Base-by-base conservation (phyloP, 2,888 invertebrate species). In the Ornithoptera alexandrae region DNA sequence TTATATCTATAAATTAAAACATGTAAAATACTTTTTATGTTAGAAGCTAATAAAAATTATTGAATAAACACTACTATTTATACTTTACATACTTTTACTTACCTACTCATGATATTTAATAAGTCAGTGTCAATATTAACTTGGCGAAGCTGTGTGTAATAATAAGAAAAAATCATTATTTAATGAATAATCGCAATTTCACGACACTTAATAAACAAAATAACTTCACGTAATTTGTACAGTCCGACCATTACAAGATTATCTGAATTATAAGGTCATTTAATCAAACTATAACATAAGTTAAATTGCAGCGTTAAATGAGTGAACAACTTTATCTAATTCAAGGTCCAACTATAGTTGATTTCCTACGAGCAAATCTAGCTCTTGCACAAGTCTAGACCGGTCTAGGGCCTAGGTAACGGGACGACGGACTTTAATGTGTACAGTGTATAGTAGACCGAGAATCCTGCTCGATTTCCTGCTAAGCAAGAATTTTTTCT, bases 341-440 rank as follows among this genome's bases (percentile, higher is more conserved):
- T 76, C 81, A 82, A 81, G 82, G 81, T 77, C 77, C 68, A 67
- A 67, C 62, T 62, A 62, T 63, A 22, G 74, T 74, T 67, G 72
- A 78, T 77, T 84, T 83, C 83, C 83, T 80, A 76, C 71, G 72
- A 72, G 74, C 74, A 74, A 78, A 76, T 75, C 75, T 77, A 75
- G 75, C 73, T 70, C 72, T 68, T 59, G 63, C 58, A 71, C 73
- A 65, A 72, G 73, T 70, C 68, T 70, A 67, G 72, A 75, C 75
- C 78, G 78, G 79, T 78, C 71, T 62, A 71, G 72, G 69, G 70
- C 74, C 62, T 39, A 24, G 50, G 50, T 74, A 78, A 76, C 72
- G 76, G 79, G 75, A 77, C 72, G 75, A 73, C 72, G 73, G 67
- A 64, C 70, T 70, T 69, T 65, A 72, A 73, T 72, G 65, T 72